Evolutionary conservation across 2,797 vertebrate genomes (phyloP), one percentile per base, ranked within the genome.

Genomic region (Tadarida brasiliensis): DNA sequence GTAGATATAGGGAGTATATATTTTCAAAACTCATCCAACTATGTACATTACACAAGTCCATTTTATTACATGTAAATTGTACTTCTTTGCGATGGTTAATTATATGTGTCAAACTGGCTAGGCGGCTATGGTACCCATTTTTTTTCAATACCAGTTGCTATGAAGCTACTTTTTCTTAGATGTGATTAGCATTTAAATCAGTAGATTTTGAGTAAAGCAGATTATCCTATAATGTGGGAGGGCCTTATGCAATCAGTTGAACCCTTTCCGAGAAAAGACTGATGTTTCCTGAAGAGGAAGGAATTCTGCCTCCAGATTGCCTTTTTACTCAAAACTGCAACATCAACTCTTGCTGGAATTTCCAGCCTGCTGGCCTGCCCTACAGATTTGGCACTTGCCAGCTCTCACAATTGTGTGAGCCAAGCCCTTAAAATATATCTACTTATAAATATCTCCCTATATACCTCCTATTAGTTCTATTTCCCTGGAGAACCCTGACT

Each of bases 11-110:
- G 56, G 57, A 15, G 44, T 8, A 47, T 15, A 49, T 30, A 70
- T 86, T 96, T 95, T 78, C 2, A 83, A 68, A 91, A 33, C 39
- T 85, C 26, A 57, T 20, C 19, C 24, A 80, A 85, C 15, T 80
- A 24, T 12, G 39, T 28, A 57, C 26, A 54, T 70, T n/a, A 71
- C 17, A 33, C 54, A 20, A 20, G 19, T 84, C 4, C 28, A 63
- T 86, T 97, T 92, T 76, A 90, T 83, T 24, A 17, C n/a, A 54
- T 11, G 5, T 61, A 87, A 57, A 59, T 70, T 81, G 22, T 44
- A 63, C 10, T 67, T 76, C 11, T 16, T 20, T 47, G 19, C 63
- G 5, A 63, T 57, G 24, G 11, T 67, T 80, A 94, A 76, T 76
- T 90, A 85, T 71, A 71, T 83, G 39, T 39, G 56, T 67, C 22